Evolutionary conservation across 2,113 vertebrate species (phyloP).

Genomic region (Atlantisia rogersi): DNA sequence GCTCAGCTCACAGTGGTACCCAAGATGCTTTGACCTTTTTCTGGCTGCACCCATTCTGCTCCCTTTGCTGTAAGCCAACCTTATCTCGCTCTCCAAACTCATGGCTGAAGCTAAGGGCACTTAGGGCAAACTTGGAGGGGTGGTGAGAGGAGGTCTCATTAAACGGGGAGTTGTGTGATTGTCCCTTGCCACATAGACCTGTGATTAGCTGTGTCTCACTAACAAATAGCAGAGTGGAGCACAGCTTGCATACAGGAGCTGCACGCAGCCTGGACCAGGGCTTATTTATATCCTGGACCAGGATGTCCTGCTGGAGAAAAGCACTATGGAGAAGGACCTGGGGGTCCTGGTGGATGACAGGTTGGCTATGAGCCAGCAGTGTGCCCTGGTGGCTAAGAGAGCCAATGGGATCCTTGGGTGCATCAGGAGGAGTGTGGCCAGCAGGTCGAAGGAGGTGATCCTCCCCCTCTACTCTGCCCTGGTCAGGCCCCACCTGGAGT

Average conservation of each 20-base stretch:
- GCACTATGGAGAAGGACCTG: too few species aligned
- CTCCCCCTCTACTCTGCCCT: too few species aligned
- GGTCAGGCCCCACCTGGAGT: too few species aligned
- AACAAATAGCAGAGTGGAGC: neutral
- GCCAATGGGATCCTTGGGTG: too few species aligned
- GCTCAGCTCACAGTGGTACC: neutral
- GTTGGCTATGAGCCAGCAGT: too few species aligned
- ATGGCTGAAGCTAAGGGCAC: neutral
- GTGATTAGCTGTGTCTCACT: neutral
- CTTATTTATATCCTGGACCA: neutral
- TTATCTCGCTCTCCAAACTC: neutral
- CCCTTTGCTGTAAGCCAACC: neutral
- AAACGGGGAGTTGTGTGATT: neutral
- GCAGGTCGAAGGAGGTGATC: too few species aligned
- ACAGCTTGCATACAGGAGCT: neutral
- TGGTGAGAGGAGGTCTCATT: neutral
- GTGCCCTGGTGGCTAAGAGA: too few species aligned
- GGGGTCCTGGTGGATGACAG: too few species aligned
- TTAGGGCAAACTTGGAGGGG: neutral
- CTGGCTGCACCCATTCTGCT: neutral
- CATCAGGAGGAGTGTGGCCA: too few species aligned
- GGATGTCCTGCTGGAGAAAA: too few species aligned
- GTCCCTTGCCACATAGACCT: neutral
- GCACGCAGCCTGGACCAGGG: neutral
- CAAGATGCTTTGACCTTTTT: neutral